phyloP scores from a whole-genome alignment of 2,113 vertebrate species.

The Sapayoa aenigma region DNA sequence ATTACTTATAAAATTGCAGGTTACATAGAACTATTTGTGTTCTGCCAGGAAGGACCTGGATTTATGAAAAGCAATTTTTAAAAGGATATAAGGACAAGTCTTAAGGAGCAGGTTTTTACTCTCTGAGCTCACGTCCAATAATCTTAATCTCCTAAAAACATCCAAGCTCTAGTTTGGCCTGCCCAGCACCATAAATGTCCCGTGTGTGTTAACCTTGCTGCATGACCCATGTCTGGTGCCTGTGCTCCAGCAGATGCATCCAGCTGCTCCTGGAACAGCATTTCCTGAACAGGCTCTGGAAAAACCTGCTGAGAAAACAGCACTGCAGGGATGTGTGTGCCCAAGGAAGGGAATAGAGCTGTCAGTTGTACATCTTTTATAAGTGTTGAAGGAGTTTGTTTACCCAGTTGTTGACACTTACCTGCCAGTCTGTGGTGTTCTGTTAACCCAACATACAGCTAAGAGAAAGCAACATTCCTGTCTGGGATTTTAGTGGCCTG shows the following conservation, averaged over 20 bases:
- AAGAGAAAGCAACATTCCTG: neutral
- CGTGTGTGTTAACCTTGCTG: neutral
- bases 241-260: neutral
- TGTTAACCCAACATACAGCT: fast-evolving
- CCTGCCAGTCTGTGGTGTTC: neutral
- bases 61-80: neutral
- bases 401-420: neutral
- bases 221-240: neutral
- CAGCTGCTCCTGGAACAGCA: neutral
- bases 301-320: neutral
- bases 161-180: neutral
- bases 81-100: neutral
- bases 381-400: neutral
- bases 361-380: neutral
- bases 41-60: neutral
- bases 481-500: neutral
- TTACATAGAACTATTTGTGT: neutral
- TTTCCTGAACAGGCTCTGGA: too few relatives aligned
- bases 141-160: neutral
- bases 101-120: neutral
- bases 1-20: neutral
- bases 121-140: neutral
- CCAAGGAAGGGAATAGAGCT: neutral
- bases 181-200: neutral
- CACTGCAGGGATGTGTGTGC: too few relatives aligned